Evolutionary conservation across 2,797 vertebrate species (phyloP), one percentile per base, ranked within the genome.

Genomic region (Semotilus atromaculatus): DNA sequence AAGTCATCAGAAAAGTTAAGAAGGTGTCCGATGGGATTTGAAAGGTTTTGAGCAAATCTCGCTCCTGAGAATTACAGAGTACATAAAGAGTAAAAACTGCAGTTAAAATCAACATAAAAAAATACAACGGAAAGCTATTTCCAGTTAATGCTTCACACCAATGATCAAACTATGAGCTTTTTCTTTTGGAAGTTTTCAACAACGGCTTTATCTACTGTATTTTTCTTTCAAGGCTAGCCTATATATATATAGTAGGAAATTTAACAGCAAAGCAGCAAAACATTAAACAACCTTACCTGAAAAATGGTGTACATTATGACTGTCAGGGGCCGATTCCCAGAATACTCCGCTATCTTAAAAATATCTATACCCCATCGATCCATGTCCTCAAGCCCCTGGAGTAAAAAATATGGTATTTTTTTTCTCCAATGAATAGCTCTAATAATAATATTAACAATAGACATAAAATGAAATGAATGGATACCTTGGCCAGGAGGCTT

Each of bases 11-110:
- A 91, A 97, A 97, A 79, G 97, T 97, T 91, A 97, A 92, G 86
- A 99, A 97, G 16, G 95, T 97, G 92, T 96, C 95, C 0, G 29
- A 87, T 0, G 97, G 97, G 90, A 99, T 98, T 88, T 94, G 95
- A 90, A 99, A 99, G 5, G 94, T 96, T 93, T 97, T 98, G 85
- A 99, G 91, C 88, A 99, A 94, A 86, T 98, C 97, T 7, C 98
- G 94, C 82, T 98, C 97, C 98, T 99, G 8, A 0, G 48, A 72
- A 66, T 68, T 14, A 71, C 21, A 78, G 11, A 71, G 62, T 4
- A n/a, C 6, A 45, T 45, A 14, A 67, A 26, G 16, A 10, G 16
- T 18, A 5, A 74, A 45, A 38, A 36, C 14, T 36, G 11, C 48
- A 23, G 9, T 23, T 18, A 23, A 34, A 72, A n/a, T 60, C 21